Base-by-base conservation (phyloP, 2,113 vertebrate species). In the Genyomyrus donnyi region DNA sequence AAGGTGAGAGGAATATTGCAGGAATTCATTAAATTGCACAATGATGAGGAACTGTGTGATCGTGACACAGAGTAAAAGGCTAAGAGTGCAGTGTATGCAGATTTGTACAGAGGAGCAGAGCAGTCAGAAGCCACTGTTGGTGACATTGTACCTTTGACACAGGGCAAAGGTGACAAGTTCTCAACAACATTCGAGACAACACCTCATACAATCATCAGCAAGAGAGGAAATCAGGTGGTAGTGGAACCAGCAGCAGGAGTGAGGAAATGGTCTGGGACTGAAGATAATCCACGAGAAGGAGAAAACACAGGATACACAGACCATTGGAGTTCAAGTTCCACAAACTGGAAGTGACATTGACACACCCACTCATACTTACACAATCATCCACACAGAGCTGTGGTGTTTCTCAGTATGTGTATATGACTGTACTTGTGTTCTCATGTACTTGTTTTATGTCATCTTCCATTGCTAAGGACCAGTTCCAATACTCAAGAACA, bases 1-100 rank as follows among this genome's bases (percentile, higher is more conserved):
- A 90, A 90, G 19, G 50, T 80, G 17, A 89, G 86, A 48, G 90
- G 91, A 3, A 90, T 89, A 49, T 19, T 91, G 21, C 91, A 90
- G 15, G 77, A 90, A 27, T 2, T 90, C 46, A 48, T n/a, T 15
- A 27, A 31, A 19, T 42, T 58, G 9, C 50, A 53, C 42, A 46
- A 35, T 53, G 62, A 85, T n/a, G 56, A 53, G n/a, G 80, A 89
- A n/a, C 56, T 89, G 11, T 21, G 62, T 42, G 56, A 89, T 39
- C 0, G 19, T 49, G 52, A 90, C 21, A 24, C 53, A 24, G 53
- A 56, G 53, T 2, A 21, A 6, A 56, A 56, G 53, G 53, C 0
- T 7, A 87, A 58, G 62, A 62, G 88, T 90, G 53, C 46, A 58
- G 45, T 90, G 2, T 91, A 90, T 89, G 87, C 90, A 49, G 91